Evolutionary conservation across 2,113 vertebrate species (phyloP), one percentile per base, ranked within the genome.

Genomic region (Noctilio leporinus): DNA sequence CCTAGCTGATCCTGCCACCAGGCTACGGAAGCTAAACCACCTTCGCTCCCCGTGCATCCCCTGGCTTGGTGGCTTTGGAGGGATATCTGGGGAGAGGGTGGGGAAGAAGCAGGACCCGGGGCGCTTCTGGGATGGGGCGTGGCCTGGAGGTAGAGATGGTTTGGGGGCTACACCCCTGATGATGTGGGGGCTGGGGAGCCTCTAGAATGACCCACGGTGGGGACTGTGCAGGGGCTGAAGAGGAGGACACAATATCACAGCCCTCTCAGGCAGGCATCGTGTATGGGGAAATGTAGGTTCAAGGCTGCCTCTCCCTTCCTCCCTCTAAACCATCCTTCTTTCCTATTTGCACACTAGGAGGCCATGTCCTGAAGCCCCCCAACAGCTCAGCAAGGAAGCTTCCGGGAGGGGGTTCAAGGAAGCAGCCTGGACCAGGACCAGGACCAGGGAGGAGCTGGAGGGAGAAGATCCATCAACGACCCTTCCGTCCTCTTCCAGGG

Each of bases 171-270:
- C 62, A 10, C 11, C 59, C 69, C 55, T 43, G 45, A 40, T 38
- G 22, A 33, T 51, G 17, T 49, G 12, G 30, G 55, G 78, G 10
- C 45, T n/a, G 4, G 78, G 51, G 7, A 53, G 7, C 45, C 47
- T 65, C 30, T 1, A 28, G 67, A 19, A 89, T 59, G 65, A 26
- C 40, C 24, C 0, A 0, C 2, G 22, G 10, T n/a, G 9, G 43
- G 2, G 2, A 7, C 43, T 15, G 43, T 33, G 3, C 14, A 59
- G 53, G 49, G 75, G 22, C 80, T 73, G 24, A 43, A 15, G 38
- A 77, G 17, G 57, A 43, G 10, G 30, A 11, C 24, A 19, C 11
- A 7, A 11, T 24, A 30, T 6, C 62, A 33, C 53, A 47, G 64
- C 47, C 35, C 7, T 40, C 67, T 70, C 0, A 1, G 57, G 62